These are phyloP conservation scores for Triplophysa yarkandensis DNA, from an alignment of 2,797 vertebrate genomes.

Conservation along the genomic window DNA sequence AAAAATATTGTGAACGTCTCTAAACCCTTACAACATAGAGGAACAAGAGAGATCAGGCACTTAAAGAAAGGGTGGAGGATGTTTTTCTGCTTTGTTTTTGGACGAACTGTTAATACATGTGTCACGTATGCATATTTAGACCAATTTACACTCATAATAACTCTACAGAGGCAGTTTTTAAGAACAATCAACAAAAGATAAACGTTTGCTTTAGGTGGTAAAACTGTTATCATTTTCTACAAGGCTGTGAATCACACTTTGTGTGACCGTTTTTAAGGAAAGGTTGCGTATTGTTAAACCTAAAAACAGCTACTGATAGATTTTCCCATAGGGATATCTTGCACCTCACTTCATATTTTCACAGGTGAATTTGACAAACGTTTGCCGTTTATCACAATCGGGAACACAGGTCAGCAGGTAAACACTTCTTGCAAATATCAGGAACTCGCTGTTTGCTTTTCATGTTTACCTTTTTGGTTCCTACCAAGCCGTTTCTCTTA, in stretches of 20 bases:
- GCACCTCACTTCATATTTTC: slow-evolving; percentile 50
- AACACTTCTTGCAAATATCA: slow-evolving; percentile 69
- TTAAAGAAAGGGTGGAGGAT: slow-evolving; percentile 53
- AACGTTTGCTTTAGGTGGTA: slow-evolving; percentile 47
- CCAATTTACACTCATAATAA: slow-evolving; percentile 63
- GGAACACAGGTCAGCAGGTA: slow-evolving; percentile 63
- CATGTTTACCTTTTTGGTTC: slow-evolving; percentile 62
- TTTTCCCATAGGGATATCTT: slow-evolving; percentile 57
- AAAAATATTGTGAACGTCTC: slow-evolving; percentile 30
- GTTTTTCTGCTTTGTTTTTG: slow-evolving; percentile 23
- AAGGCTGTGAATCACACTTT: slow-evolving; percentile 73
- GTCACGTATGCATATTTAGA: slow-evolving; percentile 63
- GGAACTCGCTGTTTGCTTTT: slow-evolving; percentile 69
- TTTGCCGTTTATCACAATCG: slow-evolving; percentile 56
- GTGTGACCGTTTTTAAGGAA: slow-evolving; percentile 54
- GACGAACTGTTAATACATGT: slow-evolving; percentile 65
- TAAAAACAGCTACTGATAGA: slow-evolving; percentile 69
- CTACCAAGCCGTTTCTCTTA: slow-evolving; percentile 51
- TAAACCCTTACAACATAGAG: slow-evolving; percentile 40
- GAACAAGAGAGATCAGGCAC: slow-evolving; percentile 62
- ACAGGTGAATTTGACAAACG: slow-evolving; percentile 51
- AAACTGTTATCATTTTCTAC: slow-evolving; percentile 65
- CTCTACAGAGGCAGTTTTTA: slow-evolving; percentile 30
- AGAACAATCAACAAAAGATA: slow-evolving; percentile 34
- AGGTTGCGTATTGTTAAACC: slow-evolving; percentile 66